A percentile compares a stretch with the other conserved stretches of the same genome.
phyloP scores from a whole-genome alignment of 2,113 vertebrate species.

The Sturnus vulgaris region DNA sequence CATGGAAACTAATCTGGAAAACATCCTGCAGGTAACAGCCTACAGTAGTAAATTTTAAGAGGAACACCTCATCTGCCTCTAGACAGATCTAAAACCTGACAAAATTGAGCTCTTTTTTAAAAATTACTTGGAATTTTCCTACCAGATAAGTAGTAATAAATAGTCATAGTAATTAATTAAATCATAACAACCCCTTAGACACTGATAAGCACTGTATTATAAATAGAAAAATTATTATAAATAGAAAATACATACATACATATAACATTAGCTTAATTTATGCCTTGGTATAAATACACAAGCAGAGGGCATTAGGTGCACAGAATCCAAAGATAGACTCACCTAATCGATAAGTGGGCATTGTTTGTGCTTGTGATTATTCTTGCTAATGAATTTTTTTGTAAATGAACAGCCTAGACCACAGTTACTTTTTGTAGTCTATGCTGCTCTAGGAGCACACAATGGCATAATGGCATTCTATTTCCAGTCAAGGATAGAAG shows the following conservation, averaged over 20 bases:
- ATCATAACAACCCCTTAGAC: not conserved
- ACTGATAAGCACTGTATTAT: not conserved
- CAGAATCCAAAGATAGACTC: not conserved
- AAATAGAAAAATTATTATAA: not conserved
- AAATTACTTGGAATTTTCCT: not conserved
- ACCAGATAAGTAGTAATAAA: not conserved
- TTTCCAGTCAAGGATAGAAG: constrained; percentile 5
- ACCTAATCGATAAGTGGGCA: not conserved
- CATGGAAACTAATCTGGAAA: not conserved
- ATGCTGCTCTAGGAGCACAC: not conserved
- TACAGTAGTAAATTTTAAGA: not conserved
- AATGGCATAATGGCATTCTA: constrained; percentile 14
- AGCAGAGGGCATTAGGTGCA: not conserved
- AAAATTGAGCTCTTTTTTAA: not conserved
- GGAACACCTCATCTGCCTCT: not conserved
- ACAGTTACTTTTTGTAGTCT: not conserved
- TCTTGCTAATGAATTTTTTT: constrained; percentile 21
- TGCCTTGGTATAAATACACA: not conserved
- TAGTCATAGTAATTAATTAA: not conserved
- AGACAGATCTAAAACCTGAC: not conserved
- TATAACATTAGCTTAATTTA: not conserved
- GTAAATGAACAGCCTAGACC: not conserved
- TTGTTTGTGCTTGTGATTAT: constrained; percentile 9
- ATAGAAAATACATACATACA: not conserved
- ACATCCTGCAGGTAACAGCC: not conserved